A percentile compares a stretch with the other conserved stretches of the same genome.
Conservation (phyloP, 2,888 invertebrate genomes). For the Ophraella communa region DNA sequence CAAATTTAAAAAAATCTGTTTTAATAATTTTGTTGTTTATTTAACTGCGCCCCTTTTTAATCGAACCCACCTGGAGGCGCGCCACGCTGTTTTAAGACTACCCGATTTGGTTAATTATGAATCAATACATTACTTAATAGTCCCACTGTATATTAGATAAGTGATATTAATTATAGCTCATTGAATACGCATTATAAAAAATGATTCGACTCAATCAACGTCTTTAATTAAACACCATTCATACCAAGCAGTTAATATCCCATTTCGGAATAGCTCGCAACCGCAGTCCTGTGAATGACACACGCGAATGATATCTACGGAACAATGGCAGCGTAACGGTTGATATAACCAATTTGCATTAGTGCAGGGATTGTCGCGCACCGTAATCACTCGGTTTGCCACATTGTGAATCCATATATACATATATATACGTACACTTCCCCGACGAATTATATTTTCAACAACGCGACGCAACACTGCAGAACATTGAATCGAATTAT, state of each 20-base stretch:
- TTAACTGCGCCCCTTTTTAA: too few relatives aligned
- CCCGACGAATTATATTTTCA: slow-evolving; percentile 40
- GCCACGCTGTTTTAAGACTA: too few relatives aligned
- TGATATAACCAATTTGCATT: slow-evolving; percentile 48
- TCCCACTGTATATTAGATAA: too few relatives aligned
- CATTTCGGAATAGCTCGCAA: slow-evolving; percentile 23
- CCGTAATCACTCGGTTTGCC: slow-evolving; percentile 38
- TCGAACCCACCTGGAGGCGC: too few relatives aligned
- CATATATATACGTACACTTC: slow-evolving; percentile 34
- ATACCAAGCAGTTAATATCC: background rate
- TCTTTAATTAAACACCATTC: background rate
- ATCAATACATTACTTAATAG: too few relatives aligned
- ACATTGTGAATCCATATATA: slow-evolving; percentile 36
- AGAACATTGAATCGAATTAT: slow-evolving; percentile 34
- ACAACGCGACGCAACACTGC: slow-evolving; percentile 31
- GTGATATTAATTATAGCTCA: too few relatives aligned
- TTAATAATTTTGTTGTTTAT: too few relatives aligned
- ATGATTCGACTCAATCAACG: background rate
- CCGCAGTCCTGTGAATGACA: slow-evolving; percentile 48
- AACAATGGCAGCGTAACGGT: slow-evolving; percentile 39
- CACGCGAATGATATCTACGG: slow-evolving; percentile 43
- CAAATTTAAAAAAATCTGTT: too few relatives aligned
- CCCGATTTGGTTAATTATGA: too few relatives aligned
- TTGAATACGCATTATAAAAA: too few relatives aligned
- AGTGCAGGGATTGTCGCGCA: slow-evolving; percentile 38